Evolutionary conservation across 2,797 vertebrate species (phyloP).

Genomic region (Clamator glandarius): DNA sequence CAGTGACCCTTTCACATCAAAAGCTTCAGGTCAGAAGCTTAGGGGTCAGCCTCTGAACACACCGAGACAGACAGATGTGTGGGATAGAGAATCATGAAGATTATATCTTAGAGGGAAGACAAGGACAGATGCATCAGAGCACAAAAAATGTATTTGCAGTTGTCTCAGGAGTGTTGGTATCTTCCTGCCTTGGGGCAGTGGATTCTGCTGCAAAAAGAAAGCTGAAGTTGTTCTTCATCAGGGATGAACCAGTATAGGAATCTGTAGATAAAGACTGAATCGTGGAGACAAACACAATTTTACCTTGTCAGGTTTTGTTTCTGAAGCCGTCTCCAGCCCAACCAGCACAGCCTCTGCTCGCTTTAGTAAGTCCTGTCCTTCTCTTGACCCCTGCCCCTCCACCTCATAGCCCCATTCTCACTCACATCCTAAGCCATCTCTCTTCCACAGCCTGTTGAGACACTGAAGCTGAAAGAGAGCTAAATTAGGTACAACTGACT

Average conservation of each 20-base stretch:
- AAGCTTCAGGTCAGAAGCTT: background rate
- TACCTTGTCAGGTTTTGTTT: background rate
- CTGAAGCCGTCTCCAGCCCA: background rate
- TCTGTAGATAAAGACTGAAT: background rate
- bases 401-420: background rate
- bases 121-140: background rate
- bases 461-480: background rate
- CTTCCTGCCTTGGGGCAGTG: background rate
- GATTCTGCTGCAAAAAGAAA: fast-evolving
- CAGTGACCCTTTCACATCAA: background rate
- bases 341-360: fast-evolving
- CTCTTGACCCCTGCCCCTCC: background rate
- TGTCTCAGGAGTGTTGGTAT: fast-evolving
- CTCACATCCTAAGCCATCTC: background rate
- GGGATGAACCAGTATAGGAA: background rate
- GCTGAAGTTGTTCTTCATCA: background rate
- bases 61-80: background rate
- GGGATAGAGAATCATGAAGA: background rate
- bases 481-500: background rate
- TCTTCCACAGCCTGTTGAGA: background rate
- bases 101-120: background rate
- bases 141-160: background rate
- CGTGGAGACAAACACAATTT: background rate
- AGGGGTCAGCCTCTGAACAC: background rate
- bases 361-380: background rate